Evolutionary conservation across 2,113 vertebrate genomes (phyloP), one percentile per base, ranked within the genome.

Genomic region (Melanerpes formicivorus): DNA sequence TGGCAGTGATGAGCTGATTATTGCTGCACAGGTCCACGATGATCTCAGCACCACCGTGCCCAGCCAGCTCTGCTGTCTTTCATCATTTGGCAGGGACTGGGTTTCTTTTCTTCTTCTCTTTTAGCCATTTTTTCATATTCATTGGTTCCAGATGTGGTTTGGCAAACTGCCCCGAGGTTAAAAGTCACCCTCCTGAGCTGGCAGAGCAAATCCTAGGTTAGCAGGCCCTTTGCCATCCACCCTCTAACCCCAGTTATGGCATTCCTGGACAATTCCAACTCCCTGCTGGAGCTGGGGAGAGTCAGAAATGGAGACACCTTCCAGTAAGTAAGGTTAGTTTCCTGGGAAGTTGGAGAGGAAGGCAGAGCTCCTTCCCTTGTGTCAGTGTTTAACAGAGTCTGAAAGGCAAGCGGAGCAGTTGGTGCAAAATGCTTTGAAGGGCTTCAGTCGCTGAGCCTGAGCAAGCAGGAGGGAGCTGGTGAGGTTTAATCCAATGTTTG

Each of bases 401-500:
- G 80, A 88, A 88, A 86, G 4, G 48, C 0, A 9, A 88, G 55
- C 19, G 5, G 50, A 80, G 67, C 56, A 12, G 44, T 55, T 75
- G 66, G 62, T 86, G 58, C 29, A 34, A 94, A 87, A 84, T 58
- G 76, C 77, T 90, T 84, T 93, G 58, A 86, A 78, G 29, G 25
- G 58, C 69, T 90, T 83, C 23, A 5, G 30, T 18, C 19, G 42
- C 64, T 52, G 72, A 95, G 75, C 7, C 64, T 52, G 72, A 95
- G 78, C 7, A 22, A 95, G 84, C 8, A 29, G 0, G 67, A 55
- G 30, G 60, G 77, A 90, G 50, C 72, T 82, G 78, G 19, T 77
- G 60, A 86, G 54, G 40, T 81, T 67, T 94, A 76, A 94, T 94
- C 74, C 88, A 18, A 2, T 87, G 83, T 94, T 95, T 96, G 66